These are phyloP conservation scores for Sphaerophoria taeniata DNA, from an alignment of 2,888 invertebrate species.

Conservation along the genomic window DNA sequence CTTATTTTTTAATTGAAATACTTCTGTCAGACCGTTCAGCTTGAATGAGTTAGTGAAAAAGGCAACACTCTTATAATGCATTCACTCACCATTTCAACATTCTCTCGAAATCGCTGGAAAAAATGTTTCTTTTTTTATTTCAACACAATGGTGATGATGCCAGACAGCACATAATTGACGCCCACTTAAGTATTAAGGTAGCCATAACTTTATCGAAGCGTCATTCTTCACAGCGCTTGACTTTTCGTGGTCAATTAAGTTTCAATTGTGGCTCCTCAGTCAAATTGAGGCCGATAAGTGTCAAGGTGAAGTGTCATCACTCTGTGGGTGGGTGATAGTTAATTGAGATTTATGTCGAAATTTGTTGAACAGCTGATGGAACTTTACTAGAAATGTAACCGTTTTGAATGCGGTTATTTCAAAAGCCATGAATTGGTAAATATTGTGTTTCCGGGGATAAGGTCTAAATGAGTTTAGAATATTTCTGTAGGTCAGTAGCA, in stretches of 20 bases:
- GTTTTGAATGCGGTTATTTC: no score
- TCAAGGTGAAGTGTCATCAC: constrained; percentile 65
- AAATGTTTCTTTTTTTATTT: constrained; percentile 42
- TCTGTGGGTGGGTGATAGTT: constrained; percentile 52
- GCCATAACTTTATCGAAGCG: constrained; percentile 6
- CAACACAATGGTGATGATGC: constrained; percentile 44
- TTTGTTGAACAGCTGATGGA: not conserved
- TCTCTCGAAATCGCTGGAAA: constrained; percentile 7
- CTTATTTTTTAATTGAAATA: constrained; percentile 45
- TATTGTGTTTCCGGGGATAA: no score
- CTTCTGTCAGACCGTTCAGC: constrained; percentile 50
- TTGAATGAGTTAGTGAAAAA: constrained; percentile 24
- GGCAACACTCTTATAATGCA: not conserved
- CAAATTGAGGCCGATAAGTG: constrained; percentile 55
- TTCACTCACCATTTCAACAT: not conserved
- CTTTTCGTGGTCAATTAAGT: constrained; percentile 63
- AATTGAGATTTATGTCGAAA: not conserved
- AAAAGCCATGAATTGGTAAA: no score
- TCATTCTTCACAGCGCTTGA: constrained; percentile 5
- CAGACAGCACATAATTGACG: constrained; percentile 37
- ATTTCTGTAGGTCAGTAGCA: no score
- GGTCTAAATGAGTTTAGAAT: no score
- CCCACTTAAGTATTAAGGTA: constrained; percentile 49
- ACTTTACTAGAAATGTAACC: no score
- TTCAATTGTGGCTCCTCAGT: constrained; percentile 53